phyloP scores from a whole-genome alignment of 64 coral and sea anemone species.

The Pachyseris speciosa region DNA sequence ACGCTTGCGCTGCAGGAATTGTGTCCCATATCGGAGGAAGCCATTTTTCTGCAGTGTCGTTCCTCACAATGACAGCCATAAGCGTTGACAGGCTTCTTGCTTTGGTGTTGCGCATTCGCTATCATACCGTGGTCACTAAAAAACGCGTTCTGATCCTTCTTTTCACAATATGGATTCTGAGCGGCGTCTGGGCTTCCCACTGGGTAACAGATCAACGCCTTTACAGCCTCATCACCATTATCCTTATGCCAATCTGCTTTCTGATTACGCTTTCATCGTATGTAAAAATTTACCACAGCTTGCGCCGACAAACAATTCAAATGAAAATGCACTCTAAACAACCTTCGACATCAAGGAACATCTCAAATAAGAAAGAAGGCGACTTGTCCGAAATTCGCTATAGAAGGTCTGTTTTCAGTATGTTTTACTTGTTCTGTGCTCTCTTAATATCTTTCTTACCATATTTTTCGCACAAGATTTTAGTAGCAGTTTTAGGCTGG shows the following conservation, averaged over 20 bases:
- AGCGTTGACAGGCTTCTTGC: conserved; percentile 1
- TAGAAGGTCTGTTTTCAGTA: neutral
- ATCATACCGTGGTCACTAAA: neutral
- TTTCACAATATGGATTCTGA: neutral
- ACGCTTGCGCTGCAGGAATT: neutral
- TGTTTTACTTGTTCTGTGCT: neutral
- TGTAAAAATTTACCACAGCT: neutral
- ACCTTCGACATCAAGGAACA: neutral
- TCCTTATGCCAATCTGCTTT: neutral
- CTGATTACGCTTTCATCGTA: neutral
- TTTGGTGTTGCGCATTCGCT: neutral
- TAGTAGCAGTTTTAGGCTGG: neutral
- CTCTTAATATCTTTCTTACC: neutral
- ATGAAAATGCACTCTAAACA: neutral
- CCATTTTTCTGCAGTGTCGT: neutral
- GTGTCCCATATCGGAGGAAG: neutral
- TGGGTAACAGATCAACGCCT: neutral
- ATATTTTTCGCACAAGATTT: neutral
- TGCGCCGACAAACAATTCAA: neutral
- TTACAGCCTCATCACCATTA: neutral
- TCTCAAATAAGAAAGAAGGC: neutral
- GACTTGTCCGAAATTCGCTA: neutral
- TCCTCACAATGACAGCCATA: neutral
- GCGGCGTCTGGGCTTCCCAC: neutral
- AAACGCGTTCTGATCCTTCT: neutral